Evolutionary conservation across 2,888 invertebrate genomes (phyloP).

Genomic region (Phaonia tiefii): DNA sequence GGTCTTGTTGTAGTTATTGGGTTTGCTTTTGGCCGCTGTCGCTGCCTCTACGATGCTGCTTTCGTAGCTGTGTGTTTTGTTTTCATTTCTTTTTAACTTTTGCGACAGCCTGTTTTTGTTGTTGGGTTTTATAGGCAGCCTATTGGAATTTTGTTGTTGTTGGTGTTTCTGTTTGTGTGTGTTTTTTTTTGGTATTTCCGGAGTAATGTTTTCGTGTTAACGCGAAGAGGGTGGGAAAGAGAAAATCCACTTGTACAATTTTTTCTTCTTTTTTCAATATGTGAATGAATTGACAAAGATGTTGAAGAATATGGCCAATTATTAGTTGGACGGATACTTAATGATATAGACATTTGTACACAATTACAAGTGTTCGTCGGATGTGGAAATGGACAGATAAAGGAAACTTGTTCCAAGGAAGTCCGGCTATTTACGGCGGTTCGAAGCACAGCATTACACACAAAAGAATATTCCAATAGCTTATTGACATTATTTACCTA

Average conservation of each 20-base stretch:
- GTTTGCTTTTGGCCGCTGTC: constrained; percentile 1
- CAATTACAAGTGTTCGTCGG: too few species aligned
- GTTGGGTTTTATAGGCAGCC: constrained; percentile 30
- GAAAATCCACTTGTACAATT: background rate
- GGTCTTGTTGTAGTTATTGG: background rate
- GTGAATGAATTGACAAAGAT: too few species aligned
- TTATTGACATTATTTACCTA: too few species aligned
- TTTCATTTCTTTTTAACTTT: constrained; percentile 20
- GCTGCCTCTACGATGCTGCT: background rate
- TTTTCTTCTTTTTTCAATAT: constrained; percentile 20
- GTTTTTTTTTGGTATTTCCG: constrained; percentile 77
- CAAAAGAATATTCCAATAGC: too few species aligned
- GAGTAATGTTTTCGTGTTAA: constrained; percentile 68
- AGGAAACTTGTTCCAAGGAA: too few species aligned
- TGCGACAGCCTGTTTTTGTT: constrained; percentile 21
- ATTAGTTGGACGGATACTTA: too few species aligned
- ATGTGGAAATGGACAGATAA: too few species aligned
- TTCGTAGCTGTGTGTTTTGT: constrained; percentile 7
- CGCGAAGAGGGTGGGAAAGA: background rate
- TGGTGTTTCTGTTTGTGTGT: constrained; percentile 42
- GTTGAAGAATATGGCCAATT: too few species aligned
- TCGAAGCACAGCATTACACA: too few species aligned
- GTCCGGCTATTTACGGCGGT: too few species aligned
- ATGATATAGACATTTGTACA: too few species aligned
- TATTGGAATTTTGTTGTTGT: constrained; percentile 6